A percentile compares a stretch with the other conserved stretches of the same genome.
Evolutionary conservation across 2,888 invertebrate species (phyloP).

Genomic region (Acanthosoma haemorrhoidale): DNA sequence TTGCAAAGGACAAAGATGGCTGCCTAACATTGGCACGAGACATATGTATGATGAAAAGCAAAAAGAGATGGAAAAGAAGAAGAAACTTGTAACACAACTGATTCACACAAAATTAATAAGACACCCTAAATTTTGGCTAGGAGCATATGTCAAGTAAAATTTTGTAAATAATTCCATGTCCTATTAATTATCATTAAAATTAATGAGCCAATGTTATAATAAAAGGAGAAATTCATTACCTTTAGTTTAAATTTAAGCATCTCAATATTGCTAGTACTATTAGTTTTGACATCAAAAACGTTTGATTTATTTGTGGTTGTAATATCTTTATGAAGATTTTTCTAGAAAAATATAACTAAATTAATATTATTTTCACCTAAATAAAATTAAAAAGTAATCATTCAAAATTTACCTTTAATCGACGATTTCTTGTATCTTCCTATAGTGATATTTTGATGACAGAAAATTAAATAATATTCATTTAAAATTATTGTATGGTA

Average conservation of each 20-base stretch:
- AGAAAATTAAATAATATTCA: not conserved
- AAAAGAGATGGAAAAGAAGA: no score
- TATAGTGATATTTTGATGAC: not conserved
- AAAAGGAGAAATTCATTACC: not conserved
- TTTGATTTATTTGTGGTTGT: not conserved
- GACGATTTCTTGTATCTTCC: not conserved
- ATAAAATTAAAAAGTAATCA: not conserved
- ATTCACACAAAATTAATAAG: no score
- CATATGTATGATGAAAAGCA: no score
- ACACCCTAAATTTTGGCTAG: no score
- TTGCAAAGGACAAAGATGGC: no score
- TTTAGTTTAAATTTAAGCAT: constrained; percentile 4
- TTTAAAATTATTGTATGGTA: no score
- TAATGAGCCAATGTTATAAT: no score
- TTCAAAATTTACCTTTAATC: not conserved
- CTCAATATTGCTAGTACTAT: not conserved
- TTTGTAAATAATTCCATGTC: no score
- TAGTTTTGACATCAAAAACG: not conserved
- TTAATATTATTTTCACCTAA: not conserved
- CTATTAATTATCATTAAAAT: no score
- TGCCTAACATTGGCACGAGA: no score
- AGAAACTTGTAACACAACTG: no score
- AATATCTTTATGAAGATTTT: not conserved
- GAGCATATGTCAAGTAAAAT: no score
- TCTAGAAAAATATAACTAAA: not conserved